Conservation (phyloP, 53 echinoderm and acorn worm genomes). For the Holothuria leucospilota region DNA sequence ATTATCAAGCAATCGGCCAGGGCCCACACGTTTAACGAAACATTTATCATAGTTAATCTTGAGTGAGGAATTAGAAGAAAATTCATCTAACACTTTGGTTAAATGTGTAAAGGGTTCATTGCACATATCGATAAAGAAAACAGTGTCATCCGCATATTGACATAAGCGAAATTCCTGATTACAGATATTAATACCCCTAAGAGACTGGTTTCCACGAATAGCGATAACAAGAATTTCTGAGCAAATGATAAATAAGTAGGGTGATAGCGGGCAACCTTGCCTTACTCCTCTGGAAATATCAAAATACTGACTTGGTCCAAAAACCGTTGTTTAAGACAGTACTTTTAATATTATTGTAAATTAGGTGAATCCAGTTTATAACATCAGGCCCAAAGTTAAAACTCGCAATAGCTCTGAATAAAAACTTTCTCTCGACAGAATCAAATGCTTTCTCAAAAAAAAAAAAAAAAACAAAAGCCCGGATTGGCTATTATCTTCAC, state of each 20-base stretch:
- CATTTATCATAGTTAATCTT: not conserved
- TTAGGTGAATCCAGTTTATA: not conserved
- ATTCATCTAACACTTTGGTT: not conserved
- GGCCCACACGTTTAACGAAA: not conserved
- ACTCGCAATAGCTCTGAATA: not conserved
- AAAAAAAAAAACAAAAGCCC: too few species aligned
- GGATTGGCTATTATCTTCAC: too few species aligned
- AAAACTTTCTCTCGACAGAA: too few species aligned
- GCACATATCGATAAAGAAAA: not conserved
- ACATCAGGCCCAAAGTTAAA: slow-evolving; percentile 18
- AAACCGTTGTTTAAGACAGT: not conserved
- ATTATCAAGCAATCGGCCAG: not conserved
- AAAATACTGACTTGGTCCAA: not conserved
- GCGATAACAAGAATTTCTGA: not conserved
- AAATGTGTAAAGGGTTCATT: not conserved
- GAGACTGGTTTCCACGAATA: not conserved
- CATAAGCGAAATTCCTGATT: not conserved
- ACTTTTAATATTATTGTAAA: not conserved
- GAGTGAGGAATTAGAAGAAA: not conserved
- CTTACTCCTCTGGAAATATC: not conserved
- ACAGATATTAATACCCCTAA: not conserved
- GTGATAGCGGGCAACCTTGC: slow-evolving; percentile 5
- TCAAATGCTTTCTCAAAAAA: too few species aligned
- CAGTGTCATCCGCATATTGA: not conserved
- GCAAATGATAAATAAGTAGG: not conserved